Evolutionary conservation across 2,797 vertebrate species (phyloP), one percentile per base, ranked within the genome.

Genomic region (Lepidocolaptes lacrymiger): DNA sequence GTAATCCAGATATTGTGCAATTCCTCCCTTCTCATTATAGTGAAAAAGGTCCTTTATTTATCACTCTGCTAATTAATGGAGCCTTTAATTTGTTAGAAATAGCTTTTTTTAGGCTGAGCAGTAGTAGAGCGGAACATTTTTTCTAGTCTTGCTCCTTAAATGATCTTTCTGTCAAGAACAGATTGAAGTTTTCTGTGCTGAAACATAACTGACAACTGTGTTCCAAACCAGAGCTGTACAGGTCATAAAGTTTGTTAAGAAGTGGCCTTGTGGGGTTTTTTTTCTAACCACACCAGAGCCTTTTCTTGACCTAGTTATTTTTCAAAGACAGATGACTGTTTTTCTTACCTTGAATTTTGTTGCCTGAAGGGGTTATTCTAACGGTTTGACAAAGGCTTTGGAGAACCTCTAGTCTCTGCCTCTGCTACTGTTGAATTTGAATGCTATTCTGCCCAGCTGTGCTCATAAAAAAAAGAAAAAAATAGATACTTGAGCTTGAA

Each of bases 221-320:
- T 90, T 84, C 83, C 62, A 58, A 59, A 78, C 14, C 1, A 5
- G 62, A 86, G 59, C 14, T 79, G 36, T 56, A 55, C 4, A 37
- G 84, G 44, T 95, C 56, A 73, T 49, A 39, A 71, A 74, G 81
- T 39, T 92, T 54, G 59, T 82, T 49, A 54, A 85, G 34, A 74
- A 80, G 20, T 80, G 74, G n/a, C 56, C 49, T 76, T 93, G 88
- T 85, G 64, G 11, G 3, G 32, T 72, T 75, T 56, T 49, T 28
- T 78, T 89, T 17, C 41, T 43, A 61, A 63, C 59, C 26, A 8
- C 32, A 79, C 63, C 20, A 41, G 68, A 75, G 39, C 21, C 10
- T 92, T 94, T 96, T 73, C 55, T 85, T 91, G 78, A 85, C 69
- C 59, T 77, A 85, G 55, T 77, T 95, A 43, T 80, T 89, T 93